phyloP scores from a whole-genome alignment of 2,888 invertebrate species.

The Eurois occulta region DNA sequence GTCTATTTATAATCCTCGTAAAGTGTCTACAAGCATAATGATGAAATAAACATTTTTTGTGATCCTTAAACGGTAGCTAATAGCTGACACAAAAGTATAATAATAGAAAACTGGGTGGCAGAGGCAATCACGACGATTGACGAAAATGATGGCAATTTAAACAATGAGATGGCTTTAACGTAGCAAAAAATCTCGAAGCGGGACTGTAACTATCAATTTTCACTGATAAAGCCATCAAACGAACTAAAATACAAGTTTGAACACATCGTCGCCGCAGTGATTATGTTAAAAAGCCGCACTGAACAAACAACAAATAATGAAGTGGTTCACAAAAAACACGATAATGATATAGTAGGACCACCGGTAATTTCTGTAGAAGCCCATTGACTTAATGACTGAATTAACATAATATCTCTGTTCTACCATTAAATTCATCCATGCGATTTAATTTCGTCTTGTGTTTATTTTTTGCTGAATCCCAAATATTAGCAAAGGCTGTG shows the following conservation, averaged over 20 bases:
- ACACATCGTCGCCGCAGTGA: constrained; percentile 68
- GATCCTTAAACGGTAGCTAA: constrained; percentile 65
- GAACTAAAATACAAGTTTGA: constrained; percentile 65
- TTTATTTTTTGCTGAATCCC: constrained; percentile 62
- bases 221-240: constrained; percentile 75
- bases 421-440: constrained; percentile 72
- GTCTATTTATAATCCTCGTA: constrained; percentile 56
- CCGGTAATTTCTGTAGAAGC: constrained; percentile 81
- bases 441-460: constrained; percentile 69
- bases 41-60: constrained; percentile 47
- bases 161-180: constrained; percentile 49
- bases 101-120: constrained; percentile 59
- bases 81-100: constrained; percentile 47
- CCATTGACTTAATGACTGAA: constrained; percentile 79
- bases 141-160: constrained; percentile 65
- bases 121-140: constrained; percentile 55
- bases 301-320: constrained; percentile 81
- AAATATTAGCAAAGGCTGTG: constrained; percentile 63
- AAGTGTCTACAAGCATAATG: constrained; percentile 41
- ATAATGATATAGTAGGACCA: constrained; percentile 79
- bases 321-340: constrained; percentile 74
- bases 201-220: constrained; percentile 68
- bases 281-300: constrained; percentile 72
- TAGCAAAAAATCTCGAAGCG: constrained; percentile 54
- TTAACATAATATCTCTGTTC: constrained; percentile 81